Evolutionary conservation across 23 tunicate genomes (phyloP).

Genomic region (Trididemnum clinides): DNA sequence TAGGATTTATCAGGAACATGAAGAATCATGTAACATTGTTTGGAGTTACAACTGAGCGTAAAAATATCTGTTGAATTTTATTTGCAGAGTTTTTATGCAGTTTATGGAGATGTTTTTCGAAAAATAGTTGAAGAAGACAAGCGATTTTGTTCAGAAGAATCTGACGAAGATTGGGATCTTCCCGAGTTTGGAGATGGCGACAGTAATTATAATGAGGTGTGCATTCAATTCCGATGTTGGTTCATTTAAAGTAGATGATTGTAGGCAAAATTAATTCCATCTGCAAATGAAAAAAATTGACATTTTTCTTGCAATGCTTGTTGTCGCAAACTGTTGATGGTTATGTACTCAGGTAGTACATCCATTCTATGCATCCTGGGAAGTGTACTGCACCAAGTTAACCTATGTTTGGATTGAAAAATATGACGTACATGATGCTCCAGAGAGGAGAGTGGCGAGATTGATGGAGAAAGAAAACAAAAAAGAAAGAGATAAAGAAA

Average conservation of each 20-base stretch:
- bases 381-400: slow-evolving; percentile 74
- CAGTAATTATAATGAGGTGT: slow-evolving; percentile 72
- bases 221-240: neutral
- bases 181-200: slow-evolving; percentile 74
- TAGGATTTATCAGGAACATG: too few species aligned
- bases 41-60: too few species aligned
- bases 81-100: slow-evolving; percentile 75
- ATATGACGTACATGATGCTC: slow-evolving; percentile 81
- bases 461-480: slow-evolving; percentile 88
- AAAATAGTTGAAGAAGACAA: slow-evolving; percentile 68
- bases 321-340: too few species aligned
- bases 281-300: too few species aligned
- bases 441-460: slow-evolving; percentile 77
- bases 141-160: slow-evolving; percentile 55
- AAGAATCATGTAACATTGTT: too few species aligned
- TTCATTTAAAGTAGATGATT: too few species aligned
- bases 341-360: slow-evolving; percentile 85
- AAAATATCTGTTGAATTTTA: too few species aligned
- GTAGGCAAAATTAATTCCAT: too few species aligned
- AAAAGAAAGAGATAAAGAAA: slow-evolving; percentile 88
- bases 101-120: slow-evolving; percentile 80
- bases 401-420: slow-evolving; percentile 80
- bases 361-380: slow-evolving; percentile 77
- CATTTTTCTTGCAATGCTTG: too few species aligned
- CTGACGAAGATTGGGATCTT: slow-evolving; percentile 55